phyloP scores from a whole-genome alignment of 2,888 invertebrate genomes.

The Synergus japonicus region DNA sequence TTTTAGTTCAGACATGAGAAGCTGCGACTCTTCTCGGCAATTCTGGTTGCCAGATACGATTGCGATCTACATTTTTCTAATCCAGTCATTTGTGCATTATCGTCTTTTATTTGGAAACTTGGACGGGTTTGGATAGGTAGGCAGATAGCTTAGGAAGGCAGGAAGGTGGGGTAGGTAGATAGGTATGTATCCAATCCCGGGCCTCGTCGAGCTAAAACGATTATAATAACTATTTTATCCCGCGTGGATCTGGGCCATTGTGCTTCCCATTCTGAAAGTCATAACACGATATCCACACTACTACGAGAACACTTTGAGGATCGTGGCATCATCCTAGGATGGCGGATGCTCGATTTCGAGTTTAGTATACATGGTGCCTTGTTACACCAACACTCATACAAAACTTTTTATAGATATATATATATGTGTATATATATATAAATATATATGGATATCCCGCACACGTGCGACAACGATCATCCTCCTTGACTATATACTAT shows the following conservation, averaged over 20 bases:
- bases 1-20: conserved; percentile 13
- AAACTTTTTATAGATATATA: conserved; percentile 15
- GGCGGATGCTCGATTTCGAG: conserved; percentile 53
- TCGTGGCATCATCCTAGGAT: conserved; percentile 44
- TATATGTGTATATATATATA: conserved; percentile 34
- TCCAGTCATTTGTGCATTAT: conserved; percentile 66
- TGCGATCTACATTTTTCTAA: conserved; percentile 66
- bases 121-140: conserved; percentile 49
- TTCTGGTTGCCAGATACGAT: conserved; percentile 52
- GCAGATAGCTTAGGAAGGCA: conserved; percentile 45
- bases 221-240: conserved; percentile 78
- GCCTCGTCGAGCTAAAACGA: conserved; percentile 70
- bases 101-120: conserved; percentile 58
- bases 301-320: conserved; percentile 50
- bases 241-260: conserved; percentile 76
- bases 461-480: conserved; percentile 39
- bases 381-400: conserved; percentile 39
- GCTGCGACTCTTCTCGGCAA: conserved; percentile 25
- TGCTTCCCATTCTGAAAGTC: conserved; percentile 76
- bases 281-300: conserved; percentile 75
- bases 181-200: conserved; percentile 57
- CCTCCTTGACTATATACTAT: conserved; percentile 32
- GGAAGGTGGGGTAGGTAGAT: conserved; percentile 47
- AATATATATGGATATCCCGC: conserved; percentile 32
- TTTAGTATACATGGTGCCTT: conserved; percentile 47